A percentile compares a stretch with the other conserved stretches of the same genome.
These are phyloP conservation scores for Stramonita haemastoma DNA, from an alignment of 2,888 invertebrate species.

Conservation along the genomic window DNA sequence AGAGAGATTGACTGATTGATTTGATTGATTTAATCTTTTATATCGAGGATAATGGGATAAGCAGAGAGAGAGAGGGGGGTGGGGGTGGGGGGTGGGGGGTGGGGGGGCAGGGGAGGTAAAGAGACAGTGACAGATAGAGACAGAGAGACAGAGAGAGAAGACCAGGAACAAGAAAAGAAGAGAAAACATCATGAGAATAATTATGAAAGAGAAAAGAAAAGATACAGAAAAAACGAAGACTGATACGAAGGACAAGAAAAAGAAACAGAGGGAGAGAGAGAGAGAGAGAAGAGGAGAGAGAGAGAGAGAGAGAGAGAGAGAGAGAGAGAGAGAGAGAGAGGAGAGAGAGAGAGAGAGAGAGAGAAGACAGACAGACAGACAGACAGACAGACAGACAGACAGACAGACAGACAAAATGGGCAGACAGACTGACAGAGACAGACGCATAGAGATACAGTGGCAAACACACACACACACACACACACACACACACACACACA, in stretches of 20 bases:
- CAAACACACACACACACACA: background rate
- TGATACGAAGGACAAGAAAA: background rate
- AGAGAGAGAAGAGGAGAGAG: background rate
- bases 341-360: background rate
- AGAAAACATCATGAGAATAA: no score
- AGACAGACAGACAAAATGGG: no score
- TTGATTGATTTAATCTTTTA: no score
- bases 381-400: conserved; percentile 8
- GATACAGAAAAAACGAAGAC: background rate
- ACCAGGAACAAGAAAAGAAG: no score
- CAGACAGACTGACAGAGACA: no score
- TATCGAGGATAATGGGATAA: no score
- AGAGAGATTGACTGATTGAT: no score
- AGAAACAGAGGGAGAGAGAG: background rate
- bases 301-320: background rate
- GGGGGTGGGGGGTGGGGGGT: background rate
- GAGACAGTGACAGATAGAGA: background rate
- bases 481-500: no score
- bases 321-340: background rate
- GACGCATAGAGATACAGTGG: no score
- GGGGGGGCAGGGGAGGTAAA: background rate
- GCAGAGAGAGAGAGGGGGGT: background rate
- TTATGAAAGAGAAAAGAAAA: background rate
- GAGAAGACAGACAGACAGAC: background rate
- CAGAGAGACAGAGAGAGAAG: background rate